Base-by-base conservation (phyloP, 2,888 invertebrate genomes). In the Eilema depressum region DNA sequence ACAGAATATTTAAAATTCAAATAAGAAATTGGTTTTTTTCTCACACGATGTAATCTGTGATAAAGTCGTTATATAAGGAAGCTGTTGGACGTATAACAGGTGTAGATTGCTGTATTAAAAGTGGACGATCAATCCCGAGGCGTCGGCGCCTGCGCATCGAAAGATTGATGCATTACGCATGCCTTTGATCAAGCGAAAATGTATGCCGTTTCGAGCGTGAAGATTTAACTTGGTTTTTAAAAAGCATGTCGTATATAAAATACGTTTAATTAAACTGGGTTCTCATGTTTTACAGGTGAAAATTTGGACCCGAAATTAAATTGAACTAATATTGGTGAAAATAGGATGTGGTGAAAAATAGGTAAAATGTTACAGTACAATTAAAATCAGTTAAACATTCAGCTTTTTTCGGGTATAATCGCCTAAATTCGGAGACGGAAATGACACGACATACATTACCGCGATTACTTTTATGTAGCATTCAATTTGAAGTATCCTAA, bases 81-180 rank as follows among this genome's bases (percentile, higher is more conserved):
- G 88, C 86, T 80, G 84, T 85, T 84, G 86, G 83, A 83, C 83
- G 78, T 83, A 77, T 87, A 89, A 88, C 90, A 92, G 89, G 92
- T 92, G 93, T 91, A 92, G 93, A 93, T 92, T 90, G 90, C 89
- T 91, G 85, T 89, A 90, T 92, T 93, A 91, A 89, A 86, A 79
- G 76, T 77, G 73, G 73, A 79, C 86, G 85, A 93, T 93, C 90
- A 89, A 91, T 92, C 89, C 79, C 56, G 83, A 85, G 87, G 85
- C 61, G 17, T 80, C 75, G 80, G 80, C 81, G 73, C 77, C 66
- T 69, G 53, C 75, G 75, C 76, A 67, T 71, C 73, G 74, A 70
- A 74, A 71, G 71, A 69, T 71, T 65, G 81, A 84, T 85, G 82
- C 77, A 86, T 61, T 87, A 85, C 83, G 82, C 79, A 87, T 85